phyloP scores from a whole-genome alignment of 2,113 vertebrate species.

The Plecotus auritus region DNA sequence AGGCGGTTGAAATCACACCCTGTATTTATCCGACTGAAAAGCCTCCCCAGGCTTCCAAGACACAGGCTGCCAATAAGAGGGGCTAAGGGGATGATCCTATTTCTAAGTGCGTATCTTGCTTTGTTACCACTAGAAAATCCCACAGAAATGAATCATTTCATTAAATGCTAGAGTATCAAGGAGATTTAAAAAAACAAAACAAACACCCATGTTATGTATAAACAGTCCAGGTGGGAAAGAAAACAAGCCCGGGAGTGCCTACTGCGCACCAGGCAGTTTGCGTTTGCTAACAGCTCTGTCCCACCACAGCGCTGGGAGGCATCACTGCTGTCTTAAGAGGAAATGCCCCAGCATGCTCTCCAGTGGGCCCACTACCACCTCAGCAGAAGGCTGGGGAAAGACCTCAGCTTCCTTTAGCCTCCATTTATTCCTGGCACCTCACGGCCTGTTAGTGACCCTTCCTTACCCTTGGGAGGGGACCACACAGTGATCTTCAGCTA shows the following conservation, averaged over 20 bases:
- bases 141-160: not conserved
- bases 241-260: not conserved
- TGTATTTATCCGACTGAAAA: not conserved
- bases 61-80: not conserved
- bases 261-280: fast-evolving
- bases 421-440: not conserved
- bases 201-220: not conserved
- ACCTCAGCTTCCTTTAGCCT: not conserved
- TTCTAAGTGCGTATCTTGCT: not conserved
- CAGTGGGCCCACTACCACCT: fast-evolving
- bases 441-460: fast-evolving
- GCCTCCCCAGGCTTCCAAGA: not conserved
- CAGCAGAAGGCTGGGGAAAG: not conserved
- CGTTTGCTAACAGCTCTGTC: too few relatives aligned
- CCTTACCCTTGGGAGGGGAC: not conserved
- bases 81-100: not conserved
- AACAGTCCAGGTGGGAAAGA: not conserved
- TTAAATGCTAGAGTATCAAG: not conserved
- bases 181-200: not conserved
- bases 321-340: not conserved
- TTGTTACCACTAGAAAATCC: not conserved
- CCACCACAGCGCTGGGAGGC: not conserved
- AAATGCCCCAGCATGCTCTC: not conserved
- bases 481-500: not conserved
- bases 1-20: not conserved